Conservation (phyloP, 1,140 invertebrate species). For the Panonychus citri region DNA sequence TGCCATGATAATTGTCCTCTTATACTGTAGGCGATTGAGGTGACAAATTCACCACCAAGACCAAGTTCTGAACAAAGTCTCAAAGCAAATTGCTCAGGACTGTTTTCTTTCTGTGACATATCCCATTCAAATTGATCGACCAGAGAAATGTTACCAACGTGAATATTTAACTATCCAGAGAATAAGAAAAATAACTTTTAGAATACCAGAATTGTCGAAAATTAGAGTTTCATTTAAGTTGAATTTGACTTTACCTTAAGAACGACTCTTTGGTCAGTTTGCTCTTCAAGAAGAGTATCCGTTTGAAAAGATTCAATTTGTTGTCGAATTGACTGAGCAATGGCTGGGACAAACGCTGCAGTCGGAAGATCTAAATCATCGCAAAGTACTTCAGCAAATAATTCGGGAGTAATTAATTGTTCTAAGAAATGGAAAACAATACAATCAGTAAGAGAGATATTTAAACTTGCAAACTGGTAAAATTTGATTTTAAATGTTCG, state of each 20-base stretch:
- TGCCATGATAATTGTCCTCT: slow-evolving; percentile 77
- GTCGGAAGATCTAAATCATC: slow-evolving; percentile 96
- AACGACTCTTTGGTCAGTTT: slow-evolving; percentile 77
- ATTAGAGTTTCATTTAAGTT: not conserved
- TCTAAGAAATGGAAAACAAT: slow-evolving; percentile 35
- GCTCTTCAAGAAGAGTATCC: slow-evolving; percentile 44
- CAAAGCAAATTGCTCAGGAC: slow-evolving; percentile 89
- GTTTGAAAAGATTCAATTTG: slow-evolving; percentile 83
- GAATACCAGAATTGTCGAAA: not conserved
- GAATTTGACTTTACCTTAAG: slow-evolving; percentile 40
- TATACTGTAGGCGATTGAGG: slow-evolving; percentile 92
- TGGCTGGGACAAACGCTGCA: slow-evolving; percentile 82
- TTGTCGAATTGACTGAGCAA: slow-evolving; percentile 80
- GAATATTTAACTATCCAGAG: slow-evolving; percentile 54
- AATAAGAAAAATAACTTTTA: not conserved
- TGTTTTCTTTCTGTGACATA: slow-evolving; percentile 92
- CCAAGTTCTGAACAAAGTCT: slow-evolving; percentile 89
- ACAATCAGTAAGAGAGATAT: not conserved
- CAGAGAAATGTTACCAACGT: slow-evolving; percentile 94
- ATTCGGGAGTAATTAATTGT: slow-evolving; percentile 86
- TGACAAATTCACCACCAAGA: slow-evolving; percentile 94
- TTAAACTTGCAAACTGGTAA: slow-evolving; percentile 2
- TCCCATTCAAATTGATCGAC: slow-evolving; percentile 99
- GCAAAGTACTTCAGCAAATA: slow-evolving; percentile 94
- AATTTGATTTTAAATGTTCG: slow-evolving; percentile 5